These are phyloP conservation scores for Poecilia velifera DNA, from an alignment of 2,797 vertebrate genomes.

Conservation along the genomic window DNA sequence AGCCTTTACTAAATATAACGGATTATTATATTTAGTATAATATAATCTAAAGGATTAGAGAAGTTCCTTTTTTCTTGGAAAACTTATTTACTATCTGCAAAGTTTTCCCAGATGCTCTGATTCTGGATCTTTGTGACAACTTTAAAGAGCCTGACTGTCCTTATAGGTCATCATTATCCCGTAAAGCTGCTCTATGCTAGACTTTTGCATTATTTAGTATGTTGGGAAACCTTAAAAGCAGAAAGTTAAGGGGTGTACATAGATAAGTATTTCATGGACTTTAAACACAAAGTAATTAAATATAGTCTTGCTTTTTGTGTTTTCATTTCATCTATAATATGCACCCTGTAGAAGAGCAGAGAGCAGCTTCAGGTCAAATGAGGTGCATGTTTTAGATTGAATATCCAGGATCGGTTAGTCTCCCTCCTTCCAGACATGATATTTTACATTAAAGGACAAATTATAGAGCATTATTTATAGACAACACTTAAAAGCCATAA, in stretches of 20 bases:
- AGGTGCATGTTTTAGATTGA: slow-evolving; percentile 13
- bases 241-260: slow-evolving; percentile 17
- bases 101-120: background rate
- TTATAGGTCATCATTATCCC: slow-evolving; percentile 14
- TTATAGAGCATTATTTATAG: slow-evolving; percentile 12
- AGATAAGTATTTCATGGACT: slow-evolving; percentile 37
- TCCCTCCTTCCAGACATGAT: slow-evolving; percentile 12
- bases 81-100: background rate
- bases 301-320: background rate
- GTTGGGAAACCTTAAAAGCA: slow-evolving; percentile 13
- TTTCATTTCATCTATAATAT: slow-evolving; percentile 27
- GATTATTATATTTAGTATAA: background rate
- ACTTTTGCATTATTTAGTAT: slow-evolving; percentile 32
- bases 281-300: slow-evolving; percentile 37
- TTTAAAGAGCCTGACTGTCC: background rate
- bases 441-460: slow-evolving; percentile 30
- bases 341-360: slow-evolving; percentile 32
- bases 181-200: slow-evolving; percentile 17
- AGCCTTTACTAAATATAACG: background rate
- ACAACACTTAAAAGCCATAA: slow-evolving; percentile 9
- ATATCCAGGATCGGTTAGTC: slow-evolving; percentile 8
- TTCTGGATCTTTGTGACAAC: background rate
- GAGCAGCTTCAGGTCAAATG: slow-evolving; percentile 24
- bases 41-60: background rate
- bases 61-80: background rate